Conservation (phyloP, 1,140 invertebrate genomes). For the Brachionus rotundiformis region DNA sequence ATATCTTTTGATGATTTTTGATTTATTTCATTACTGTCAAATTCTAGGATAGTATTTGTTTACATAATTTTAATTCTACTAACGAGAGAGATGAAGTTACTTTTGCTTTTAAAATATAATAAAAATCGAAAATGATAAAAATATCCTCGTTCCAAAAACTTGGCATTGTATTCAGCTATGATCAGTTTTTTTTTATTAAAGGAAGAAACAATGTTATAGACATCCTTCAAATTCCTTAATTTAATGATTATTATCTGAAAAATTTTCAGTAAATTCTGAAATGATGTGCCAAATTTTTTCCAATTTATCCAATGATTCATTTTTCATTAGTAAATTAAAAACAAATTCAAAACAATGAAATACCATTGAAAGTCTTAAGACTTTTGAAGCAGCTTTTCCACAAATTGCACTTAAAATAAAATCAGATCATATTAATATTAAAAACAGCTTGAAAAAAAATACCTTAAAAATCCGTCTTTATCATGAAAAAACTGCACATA, state of each 20-base stretch:
- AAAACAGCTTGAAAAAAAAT: neutral
- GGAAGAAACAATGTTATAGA: neutral
- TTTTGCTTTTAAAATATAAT: neutral
- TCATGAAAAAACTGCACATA: slow-evolving; percentile 4
- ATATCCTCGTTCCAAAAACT: neutral
- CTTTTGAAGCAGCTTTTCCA: slow-evolving; percentile 6
- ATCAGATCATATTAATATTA: neutral
- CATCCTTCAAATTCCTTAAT: neutral
- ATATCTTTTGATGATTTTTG: slow-evolving; percentile 12
- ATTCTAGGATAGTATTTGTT: neutral
- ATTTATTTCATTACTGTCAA: slow-evolving; percentile 1
- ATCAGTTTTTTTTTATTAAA: slow-evolving; percentile 29
- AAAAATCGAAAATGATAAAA: slow-evolving; percentile 13
- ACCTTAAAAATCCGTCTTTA: slow-evolving; percentile 19
- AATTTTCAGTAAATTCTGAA: neutral
- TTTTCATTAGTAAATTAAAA: slow-evolving; percentile 17
- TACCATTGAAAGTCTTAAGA: slow-evolving; percentile 13
- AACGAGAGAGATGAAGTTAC: neutral
- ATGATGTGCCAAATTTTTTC: neutral
- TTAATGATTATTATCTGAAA: neutral
- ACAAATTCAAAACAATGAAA: slow-evolving; percentile 19
- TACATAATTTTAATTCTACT: neutral
- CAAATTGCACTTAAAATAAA: neutral
- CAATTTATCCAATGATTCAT: neutral
- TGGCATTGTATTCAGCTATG: neutral